Evolutionary conservation across 2,113 vertebrate species (phyloP).

Genomic region (Girardinichthys multiradiatus): DNA sequence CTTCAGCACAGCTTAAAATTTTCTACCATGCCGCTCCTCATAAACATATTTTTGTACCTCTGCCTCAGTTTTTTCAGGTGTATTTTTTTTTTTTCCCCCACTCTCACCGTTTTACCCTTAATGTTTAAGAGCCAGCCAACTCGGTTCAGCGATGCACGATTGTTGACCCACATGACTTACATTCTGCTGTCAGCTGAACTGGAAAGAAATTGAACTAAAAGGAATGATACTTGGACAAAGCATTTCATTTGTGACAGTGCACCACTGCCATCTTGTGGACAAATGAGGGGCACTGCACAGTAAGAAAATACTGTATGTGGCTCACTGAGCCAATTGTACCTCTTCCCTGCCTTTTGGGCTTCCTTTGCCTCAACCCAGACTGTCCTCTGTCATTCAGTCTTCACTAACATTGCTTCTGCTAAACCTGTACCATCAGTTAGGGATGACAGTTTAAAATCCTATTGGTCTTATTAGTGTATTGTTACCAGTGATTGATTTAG

Average conservation of each 20-base stretch:
- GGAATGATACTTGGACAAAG: constrained; percentile 27
- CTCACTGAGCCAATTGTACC: neutral
- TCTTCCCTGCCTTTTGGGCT: neutral
- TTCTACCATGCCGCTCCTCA: neutral
- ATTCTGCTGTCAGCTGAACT: constrained; percentile 17
- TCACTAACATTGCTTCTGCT: constrained; percentile 15
- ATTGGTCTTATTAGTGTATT: neutral
- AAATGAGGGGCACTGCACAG: constrained; percentile 18
- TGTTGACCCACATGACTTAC: constrained; percentile 40
- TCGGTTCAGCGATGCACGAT: constrained; percentile 11
- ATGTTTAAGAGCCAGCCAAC: neutral
- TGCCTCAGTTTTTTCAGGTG: constrained; percentile 27
- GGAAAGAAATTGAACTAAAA: constrained; percentile 21
- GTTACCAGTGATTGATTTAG: neutral
- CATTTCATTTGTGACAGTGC: constrained; percentile 67
- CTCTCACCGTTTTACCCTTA: constrained; percentile 13
- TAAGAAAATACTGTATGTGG: neutral
- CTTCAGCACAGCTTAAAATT: constrained; percentile 37
- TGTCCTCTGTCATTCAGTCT: constrained; percentile 32
- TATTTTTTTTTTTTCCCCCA: neutral
- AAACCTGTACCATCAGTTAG: constrained; percentile 26
- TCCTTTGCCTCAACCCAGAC: constrained; percentile 18
- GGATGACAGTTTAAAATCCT: constrained; percentile 14
- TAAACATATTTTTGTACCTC: constrained; percentile 15
- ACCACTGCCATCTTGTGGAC: constrained; percentile 73